Percentiles rank a stretch among this genome's conserved stretches.
Conservation (phyloP, 1,140 invertebrate species). For the Wiebesia pumilae region DNA sequence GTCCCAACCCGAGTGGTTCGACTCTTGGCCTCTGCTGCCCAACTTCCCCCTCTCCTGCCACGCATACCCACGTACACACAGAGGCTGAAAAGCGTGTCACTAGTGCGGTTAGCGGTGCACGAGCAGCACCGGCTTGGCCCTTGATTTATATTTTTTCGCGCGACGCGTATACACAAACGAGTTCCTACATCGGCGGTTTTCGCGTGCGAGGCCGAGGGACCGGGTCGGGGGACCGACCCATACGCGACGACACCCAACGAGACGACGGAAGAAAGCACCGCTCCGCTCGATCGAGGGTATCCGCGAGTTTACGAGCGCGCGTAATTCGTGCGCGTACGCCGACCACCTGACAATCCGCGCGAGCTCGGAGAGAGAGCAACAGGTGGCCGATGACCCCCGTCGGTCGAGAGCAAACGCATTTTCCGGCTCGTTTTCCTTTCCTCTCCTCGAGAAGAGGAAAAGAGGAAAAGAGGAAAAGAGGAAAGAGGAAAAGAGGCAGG, state of each 20-base stretch:
- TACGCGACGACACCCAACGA: no score
- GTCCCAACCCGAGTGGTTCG: not conserved
- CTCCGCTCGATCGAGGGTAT: not conserved
- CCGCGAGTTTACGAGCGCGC: not conserved
- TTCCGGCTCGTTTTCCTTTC: not conserved
- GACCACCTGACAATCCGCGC: constrained; percentile 33
- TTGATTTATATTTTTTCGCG: constrained; percentile 50
- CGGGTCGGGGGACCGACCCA: no score
- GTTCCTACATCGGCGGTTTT: not conserved
- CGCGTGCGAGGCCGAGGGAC: no score
- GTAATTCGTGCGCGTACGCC: not conserved
- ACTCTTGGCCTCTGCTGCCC: not conserved
- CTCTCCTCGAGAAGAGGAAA: not conserved
- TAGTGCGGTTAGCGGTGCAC: constrained; percentile 52
- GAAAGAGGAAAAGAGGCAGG: not conserved
- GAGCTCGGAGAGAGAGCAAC: constrained; percentile 44
- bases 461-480: not conserved
- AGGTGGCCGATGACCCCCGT: constrained; percentile 59
- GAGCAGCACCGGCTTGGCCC: constrained; percentile 15
- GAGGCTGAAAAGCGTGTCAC: constrained; percentile 49
- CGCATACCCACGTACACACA: not conserved
- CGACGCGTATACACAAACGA: not conserved
- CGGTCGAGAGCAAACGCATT: constrained; percentile 10
- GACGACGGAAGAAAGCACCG: no score
- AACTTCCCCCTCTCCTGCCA: not conserved